phyloP scores from a whole-genome alignment of 2,797 vertebrate genomes.

The Pygocentrus nattereri region DNA sequence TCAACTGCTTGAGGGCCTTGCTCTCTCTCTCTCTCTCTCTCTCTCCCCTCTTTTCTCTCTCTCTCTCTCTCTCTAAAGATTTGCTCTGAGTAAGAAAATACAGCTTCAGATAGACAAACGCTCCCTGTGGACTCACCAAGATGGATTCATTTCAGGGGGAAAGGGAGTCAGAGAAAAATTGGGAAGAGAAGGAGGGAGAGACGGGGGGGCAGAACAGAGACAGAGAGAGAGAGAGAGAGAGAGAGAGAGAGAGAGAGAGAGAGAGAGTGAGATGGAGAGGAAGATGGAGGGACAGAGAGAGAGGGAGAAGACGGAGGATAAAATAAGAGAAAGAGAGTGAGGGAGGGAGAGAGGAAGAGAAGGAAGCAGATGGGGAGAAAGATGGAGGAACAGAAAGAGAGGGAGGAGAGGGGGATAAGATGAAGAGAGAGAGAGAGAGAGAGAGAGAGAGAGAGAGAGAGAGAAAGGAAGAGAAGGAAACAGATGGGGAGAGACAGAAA shows the following conservation, averaged over 20 bases:
- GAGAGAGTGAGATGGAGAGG: not conserved
- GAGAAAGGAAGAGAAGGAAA: not conserved
- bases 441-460: not conserved
- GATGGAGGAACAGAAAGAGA: not conserved
- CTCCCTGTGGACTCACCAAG: slow-evolving; percentile 40
- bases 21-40: not conserved
- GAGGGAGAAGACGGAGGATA: not conserved
- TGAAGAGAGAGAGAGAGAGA: not conserved
- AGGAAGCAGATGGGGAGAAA: too few relatives aligned
- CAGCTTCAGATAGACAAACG: slow-evolving; percentile 43
- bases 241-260: not conserved
- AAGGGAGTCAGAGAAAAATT: not conserved
- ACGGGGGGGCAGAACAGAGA: not conserved
- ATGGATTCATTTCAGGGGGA: slow-evolving; percentile 37
- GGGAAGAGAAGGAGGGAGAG: slow-evolving; percentile 5
- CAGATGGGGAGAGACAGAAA: too few relatives aligned
- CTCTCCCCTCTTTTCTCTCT: not conserved
- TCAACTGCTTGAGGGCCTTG: slow-evolving; percentile 24
- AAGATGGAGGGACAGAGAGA: not conserved
- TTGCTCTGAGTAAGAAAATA: slow-evolving; percentile 29
- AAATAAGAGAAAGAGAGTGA: not conserved
- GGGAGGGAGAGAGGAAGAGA: not conserved
- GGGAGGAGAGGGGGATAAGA: not conserved
- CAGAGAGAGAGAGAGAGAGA: not conserved
- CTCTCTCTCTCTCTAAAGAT: slow-evolving; percentile 19